Evolutionary conservation across 2,797 vertebrate species (phyloP).

Genomic region (Xyrichtys novacula): DNA sequence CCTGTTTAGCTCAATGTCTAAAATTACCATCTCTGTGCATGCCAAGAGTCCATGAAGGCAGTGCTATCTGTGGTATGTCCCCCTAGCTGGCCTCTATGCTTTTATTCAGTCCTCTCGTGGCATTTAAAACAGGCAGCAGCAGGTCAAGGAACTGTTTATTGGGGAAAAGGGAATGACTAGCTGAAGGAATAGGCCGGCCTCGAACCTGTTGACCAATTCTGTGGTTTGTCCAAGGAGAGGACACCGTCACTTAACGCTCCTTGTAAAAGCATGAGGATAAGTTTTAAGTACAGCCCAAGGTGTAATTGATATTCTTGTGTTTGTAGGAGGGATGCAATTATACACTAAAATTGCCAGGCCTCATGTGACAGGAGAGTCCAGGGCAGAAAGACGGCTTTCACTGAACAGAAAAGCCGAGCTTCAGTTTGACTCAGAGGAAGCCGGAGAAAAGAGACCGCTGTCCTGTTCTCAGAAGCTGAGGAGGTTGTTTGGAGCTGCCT

Average conservation of each 20-base stretch:
- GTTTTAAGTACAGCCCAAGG: slow-evolving; percentile 66
- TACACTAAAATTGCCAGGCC: slow-evolving; percentile 41
- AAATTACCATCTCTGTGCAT: slow-evolving; percentile 75
- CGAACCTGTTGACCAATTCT: slow-evolving; percentile 60
- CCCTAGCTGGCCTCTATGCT: slow-evolving; percentile 65
- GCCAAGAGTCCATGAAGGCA: slow-evolving; percentile 61
- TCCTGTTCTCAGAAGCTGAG: slow-evolving; percentile 28
- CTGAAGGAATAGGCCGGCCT: slow-evolving; percentile 42
- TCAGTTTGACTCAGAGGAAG: slow-evolving; percentile 29
- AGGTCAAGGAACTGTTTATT: slow-evolving; percentile 62
- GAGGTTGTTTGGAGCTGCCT: slow-evolving; percentile 27
- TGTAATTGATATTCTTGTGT: slow-evolving; percentile 79
- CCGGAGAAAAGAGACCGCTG: slow-evolving; percentile 23
- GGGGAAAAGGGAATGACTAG: slow-evolving; percentile 54
- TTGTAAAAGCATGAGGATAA: slow-evolving; percentile 66
- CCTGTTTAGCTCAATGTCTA: slow-evolving; percentile 70
- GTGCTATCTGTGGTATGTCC: slow-evolving; percentile 75
- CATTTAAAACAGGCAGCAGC: slow-evolving; percentile 59
- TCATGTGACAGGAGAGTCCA: slow-evolving; percentile 49
- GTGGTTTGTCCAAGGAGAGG: slow-evolving; percentile 53
- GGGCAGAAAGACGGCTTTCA: slow-evolving; percentile 53
- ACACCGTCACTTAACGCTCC: slow-evolving; percentile 70
- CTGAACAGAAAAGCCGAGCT: slow-evolving; percentile 34
- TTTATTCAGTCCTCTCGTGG: slow-evolving; percentile 65
- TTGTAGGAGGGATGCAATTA: slow-evolving; percentile 66